Evolutionary conservation across 2,888 invertebrate species (phyloP), one percentile per base, ranked within the genome.

Genomic region (Drosophila fungiperda): DNA sequence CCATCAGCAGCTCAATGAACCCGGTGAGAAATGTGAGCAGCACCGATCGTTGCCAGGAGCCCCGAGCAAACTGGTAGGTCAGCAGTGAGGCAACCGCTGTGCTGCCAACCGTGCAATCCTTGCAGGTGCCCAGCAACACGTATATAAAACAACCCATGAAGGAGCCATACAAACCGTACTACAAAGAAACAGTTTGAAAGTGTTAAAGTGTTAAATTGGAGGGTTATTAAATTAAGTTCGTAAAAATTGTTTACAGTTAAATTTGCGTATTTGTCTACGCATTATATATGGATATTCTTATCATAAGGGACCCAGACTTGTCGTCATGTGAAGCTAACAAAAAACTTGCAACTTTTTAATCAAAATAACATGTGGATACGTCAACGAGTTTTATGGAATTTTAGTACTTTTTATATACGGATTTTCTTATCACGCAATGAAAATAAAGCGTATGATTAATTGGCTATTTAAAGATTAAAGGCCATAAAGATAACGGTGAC

Each of bases 141-240:
- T 99, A 99, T 77, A 98, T 94, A 93, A 98, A 96, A 92, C 97
- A 97, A 42, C 98, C 98, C 92, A 98, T 94, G 93, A 98, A 98
- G 7, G 98, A 96, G 50, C 98, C 97, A 93, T 98, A 99, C 55
- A 99, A 94, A 49, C 98, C 98, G 93, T 96, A 97, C 96, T 98
- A 94, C 90, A 54, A 55, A 36, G 3, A 15, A 29, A 45, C 20
- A 53, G 32, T 48, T n/a, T 17, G 23, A 1, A 23, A 15, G 6
- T 12, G 26, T 60, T 32, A 1, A 23, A 15, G 6, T 12, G 26
- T 60, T 32, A 38, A 23, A 6, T 40, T 1, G 12, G 8, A 12
- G 6, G 23, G 12, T 17, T 17, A 23, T n/a, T 2, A n/a, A 29
- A 29, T 29, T 29, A 29, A 29, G 29, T 29, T 29, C 6, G 29